These are phyloP conservation scores for Propithecus perrieri DNA, from an alignment of 2,797 vertebrate genomes.

Conservation along the genomic window DNA sequence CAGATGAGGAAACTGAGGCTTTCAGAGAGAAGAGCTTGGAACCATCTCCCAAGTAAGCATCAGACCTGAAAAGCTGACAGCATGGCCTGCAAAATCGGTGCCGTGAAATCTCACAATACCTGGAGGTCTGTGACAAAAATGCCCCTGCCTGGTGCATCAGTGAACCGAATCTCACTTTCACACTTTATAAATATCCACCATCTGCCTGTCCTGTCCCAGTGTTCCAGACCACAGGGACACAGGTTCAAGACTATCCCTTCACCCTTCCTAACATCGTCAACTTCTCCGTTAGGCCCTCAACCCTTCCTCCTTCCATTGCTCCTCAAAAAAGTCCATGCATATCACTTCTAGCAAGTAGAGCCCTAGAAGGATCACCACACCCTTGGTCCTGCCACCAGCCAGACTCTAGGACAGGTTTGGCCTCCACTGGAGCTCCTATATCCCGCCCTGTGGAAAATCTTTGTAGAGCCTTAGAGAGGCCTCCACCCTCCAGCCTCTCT, in stretches of 20 bases:
- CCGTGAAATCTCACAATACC: neutral
- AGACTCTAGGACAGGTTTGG: neutral
- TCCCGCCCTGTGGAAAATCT: neutral
- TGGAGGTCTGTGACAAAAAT: neutral
- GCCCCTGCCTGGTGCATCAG: neutral
- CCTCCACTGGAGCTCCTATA: neutral
- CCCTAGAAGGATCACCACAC: neutral
- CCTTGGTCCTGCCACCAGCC: neutral
- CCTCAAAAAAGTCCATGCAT: neutral
- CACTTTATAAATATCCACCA: neutral
- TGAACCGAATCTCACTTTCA: neutral
- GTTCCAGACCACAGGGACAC: neutral
- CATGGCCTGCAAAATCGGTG: fast-evolving
- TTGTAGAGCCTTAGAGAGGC: neutral
- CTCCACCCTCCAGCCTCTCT: neutral
- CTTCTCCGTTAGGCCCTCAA: neutral
- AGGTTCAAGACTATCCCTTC: neutral
- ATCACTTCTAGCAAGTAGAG: neutral
- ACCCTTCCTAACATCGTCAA: neutral
- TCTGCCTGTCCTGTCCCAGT: too few relatives aligned
- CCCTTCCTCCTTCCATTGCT: neutral
- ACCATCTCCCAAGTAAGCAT: neutral
- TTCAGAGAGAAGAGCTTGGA: neutral
- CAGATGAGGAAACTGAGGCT: neutral
- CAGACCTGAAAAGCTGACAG: neutral